Evolutionary conservation across 2,113 vertebrate species (phyloP).

Genomic region (Cynoglossus semilaevis): DNA sequence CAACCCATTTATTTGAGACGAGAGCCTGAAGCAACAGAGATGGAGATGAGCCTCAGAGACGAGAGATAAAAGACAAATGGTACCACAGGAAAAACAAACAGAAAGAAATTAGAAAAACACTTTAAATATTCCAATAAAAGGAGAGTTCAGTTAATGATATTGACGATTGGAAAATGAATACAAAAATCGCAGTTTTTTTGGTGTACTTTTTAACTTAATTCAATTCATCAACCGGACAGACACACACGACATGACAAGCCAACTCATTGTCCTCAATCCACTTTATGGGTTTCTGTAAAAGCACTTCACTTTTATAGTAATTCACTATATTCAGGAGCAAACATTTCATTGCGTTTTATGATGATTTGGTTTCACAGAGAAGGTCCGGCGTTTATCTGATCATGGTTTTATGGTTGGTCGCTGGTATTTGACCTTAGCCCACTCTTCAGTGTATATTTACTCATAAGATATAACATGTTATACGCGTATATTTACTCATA

Average conservation of each 20-base stretch:
- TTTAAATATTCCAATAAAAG: conserved; percentile 3
- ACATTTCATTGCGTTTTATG: conserved; percentile 5
- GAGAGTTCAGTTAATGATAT: conserved; percentile 33
- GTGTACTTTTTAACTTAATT: conserved; percentile 58
- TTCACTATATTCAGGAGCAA: conserved; percentile 25
- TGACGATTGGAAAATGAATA: conserved; percentile 47
- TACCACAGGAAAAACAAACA: conserved; percentile 23
- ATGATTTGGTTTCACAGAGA: conserved; percentile 30
- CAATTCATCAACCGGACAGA: conserved; percentile 24
- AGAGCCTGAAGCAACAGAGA: conserved; percentile 31
- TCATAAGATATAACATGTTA: too few relatives aligned
- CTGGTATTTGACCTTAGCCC: background rate
- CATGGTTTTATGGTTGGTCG: too few relatives aligned
- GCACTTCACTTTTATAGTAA: conserved; percentile 44
- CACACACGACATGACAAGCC: conserved; percentile 32
- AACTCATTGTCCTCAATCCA: conserved; percentile 29
- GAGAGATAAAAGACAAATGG: conserved; percentile 11
- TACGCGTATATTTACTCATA: too few relatives aligned
- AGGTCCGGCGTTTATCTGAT: conserved; percentile 25
- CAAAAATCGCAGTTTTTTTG: conserved; percentile 36
- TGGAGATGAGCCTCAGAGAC: conserved; percentile 5
- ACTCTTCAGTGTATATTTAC: background rate
- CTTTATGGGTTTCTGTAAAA: conserved; percentile 60
- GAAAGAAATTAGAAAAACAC: background rate
- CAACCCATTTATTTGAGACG: conserved; percentile 46